These are phyloP conservation scores for Callithrix jacchus DNA, from an alignment of 2,113 vertebrate genomes.

Conservation along the genomic window DNA sequence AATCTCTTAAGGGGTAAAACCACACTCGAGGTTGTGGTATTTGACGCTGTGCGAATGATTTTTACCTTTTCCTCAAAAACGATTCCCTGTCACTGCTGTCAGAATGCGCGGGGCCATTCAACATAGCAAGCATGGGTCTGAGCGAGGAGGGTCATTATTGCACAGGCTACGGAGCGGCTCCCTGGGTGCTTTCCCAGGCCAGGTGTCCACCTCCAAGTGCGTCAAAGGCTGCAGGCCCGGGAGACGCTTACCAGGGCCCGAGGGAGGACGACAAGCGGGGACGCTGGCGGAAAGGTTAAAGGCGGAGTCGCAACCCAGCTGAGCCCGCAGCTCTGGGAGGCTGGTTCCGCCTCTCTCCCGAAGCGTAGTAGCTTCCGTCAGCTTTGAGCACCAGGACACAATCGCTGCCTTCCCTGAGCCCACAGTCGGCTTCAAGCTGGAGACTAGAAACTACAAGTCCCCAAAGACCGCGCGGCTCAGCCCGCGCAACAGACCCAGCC, in stretches of 20 bases:
- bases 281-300: background rate
- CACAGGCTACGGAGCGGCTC: background rate
- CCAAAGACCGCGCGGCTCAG: too few relatives aligned
- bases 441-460: too few relatives aligned
- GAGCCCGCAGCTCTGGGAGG: too few relatives aligned
- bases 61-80: background rate
- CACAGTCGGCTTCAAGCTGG: too few relatives aligned
- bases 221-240: background rate
- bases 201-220: background rate
- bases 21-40: background rate
- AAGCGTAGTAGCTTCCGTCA: background rate
- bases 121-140: background rate
- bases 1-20: background rate
- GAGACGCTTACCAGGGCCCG: background rate
- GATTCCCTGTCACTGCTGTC: background rate
- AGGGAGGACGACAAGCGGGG: background rate
- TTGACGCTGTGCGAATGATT: too few relatives aligned
- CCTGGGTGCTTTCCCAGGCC: background rate
- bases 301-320: background rate
- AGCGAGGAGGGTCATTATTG: background rate
- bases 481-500: too few relatives aligned
- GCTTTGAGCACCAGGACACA: too few relatives aligned
- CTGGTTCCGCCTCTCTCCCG: background rate
- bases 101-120: background rate
- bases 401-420: too few relatives aligned